Conservation (phyloP, 2,797 vertebrate species). For the Knipowitschia caucasica region DNA sequence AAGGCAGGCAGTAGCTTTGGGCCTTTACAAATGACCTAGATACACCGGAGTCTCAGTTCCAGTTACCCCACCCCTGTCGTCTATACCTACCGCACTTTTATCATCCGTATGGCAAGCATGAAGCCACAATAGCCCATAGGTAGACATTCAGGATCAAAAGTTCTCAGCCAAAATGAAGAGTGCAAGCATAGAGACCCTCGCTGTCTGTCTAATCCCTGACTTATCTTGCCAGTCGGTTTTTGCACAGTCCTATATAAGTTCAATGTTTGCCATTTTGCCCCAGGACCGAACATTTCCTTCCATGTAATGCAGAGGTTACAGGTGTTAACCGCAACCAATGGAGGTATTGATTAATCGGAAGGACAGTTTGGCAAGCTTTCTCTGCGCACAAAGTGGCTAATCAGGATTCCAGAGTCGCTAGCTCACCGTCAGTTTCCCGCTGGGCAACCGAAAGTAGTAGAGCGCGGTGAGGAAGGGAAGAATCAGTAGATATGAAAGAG, state of each 20-base stretch:
- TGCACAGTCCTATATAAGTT: conserved; percentile 48
- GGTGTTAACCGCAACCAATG: conserved; percentile 70
- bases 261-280: conserved; percentile 66
- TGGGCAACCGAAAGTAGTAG: conserved; percentile 38
- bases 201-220: conserved; percentile 49
- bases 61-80: conserved; percentile 66
- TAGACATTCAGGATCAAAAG: conserved; percentile 43
- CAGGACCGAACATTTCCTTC: conserved; percentile 63
- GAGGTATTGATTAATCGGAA: conserved; percentile 74
- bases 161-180: conserved; percentile 26
- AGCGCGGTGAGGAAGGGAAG: conserved; percentile 28
- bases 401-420: conserved; percentile 69
- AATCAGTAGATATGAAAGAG: conserved; percentile 35
- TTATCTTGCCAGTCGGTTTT: conserved; percentile 49
- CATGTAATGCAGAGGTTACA: conserved; percentile 67
- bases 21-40: conserved; percentile 74
- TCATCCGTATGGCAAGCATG: conserved; percentile 51
- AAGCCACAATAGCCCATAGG: conserved; percentile 63
- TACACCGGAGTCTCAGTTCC: conserved; percentile 64
- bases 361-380: conserved; percentile 63
- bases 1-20: conserved; percentile 72
- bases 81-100: conserved; percentile 52
- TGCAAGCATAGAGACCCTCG: conserved; percentile 24
- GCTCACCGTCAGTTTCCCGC: conserved; percentile 47
- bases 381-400: conserved; percentile 72